A percentile compares a stretch with the other conserved stretches of the same genome.
Conservation (phyloP, 53 echinoderm and acorn worm species). For the Astropecten irregularis region DNA sequence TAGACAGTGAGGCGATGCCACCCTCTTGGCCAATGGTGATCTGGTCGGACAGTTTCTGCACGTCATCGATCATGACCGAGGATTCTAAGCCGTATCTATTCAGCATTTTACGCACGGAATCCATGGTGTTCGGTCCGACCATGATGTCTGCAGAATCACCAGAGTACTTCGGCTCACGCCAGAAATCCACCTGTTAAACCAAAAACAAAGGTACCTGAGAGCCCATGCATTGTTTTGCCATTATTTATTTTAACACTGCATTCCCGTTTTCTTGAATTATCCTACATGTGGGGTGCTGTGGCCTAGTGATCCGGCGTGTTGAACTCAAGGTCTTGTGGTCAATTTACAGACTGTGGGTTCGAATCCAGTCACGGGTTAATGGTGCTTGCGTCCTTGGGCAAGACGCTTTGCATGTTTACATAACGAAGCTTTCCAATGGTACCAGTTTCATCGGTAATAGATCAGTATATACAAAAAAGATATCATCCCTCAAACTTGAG, state of each 20-base stretch:
- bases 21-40: neutral
- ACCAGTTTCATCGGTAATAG: no score
- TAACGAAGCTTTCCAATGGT: no score
- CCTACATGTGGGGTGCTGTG: no score
- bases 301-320: no score
- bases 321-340: no score
- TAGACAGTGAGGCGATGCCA: neutral
- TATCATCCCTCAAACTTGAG: no score
- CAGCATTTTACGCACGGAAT: slow-evolving; percentile 36
- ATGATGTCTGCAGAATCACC: slow-evolving; percentile 65
- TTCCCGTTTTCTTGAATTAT: neutral
- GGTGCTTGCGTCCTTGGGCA: no score
- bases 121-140: slow-evolving; percentile 41
- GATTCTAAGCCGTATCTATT: slow-evolving; percentile 13
- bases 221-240: neutral
- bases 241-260: neutral
- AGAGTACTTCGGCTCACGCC: slow-evolving; percentile 29
- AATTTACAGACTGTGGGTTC: no score
- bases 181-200: slow-evolving; percentile 62
- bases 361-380: no score
- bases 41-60: slow-evolving; percentile 44
- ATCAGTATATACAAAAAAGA: no score
- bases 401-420: no score
- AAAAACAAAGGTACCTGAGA: neutral
- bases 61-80: slow-evolving; percentile 56